Conservation (phyloP, 2,113 vertebrate species). For the Dipodomys stephensi region DNA sequence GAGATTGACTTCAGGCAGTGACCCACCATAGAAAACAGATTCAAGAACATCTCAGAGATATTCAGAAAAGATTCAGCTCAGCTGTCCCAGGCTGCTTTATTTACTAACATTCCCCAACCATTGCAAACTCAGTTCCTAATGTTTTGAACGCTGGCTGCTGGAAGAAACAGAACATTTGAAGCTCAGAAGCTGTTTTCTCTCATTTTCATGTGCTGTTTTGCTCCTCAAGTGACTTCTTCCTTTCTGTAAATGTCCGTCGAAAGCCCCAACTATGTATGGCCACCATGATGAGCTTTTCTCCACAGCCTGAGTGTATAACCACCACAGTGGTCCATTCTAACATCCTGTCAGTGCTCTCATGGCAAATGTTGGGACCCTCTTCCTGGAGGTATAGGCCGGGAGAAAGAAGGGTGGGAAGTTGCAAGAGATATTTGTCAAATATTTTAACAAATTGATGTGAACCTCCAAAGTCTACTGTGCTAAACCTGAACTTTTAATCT, state of each 20-base stretch:
- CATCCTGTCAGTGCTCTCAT: not conserved
- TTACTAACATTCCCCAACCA: not conserved
- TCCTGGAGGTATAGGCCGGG: not conserved
- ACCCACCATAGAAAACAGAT: not conserved
- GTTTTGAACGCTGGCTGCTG: not conserved
- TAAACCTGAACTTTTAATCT: constrained; percentile 8
- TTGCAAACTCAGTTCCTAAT: not conserved
- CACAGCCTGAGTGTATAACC: not conserved
- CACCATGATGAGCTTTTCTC: not conserved
- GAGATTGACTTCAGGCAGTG: not conserved
- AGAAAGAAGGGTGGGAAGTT: not conserved
- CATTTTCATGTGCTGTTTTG: not conserved
- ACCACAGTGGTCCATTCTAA: not conserved
- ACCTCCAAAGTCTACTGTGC: not conserved
- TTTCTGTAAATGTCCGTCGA: not conserved
- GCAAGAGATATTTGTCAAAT: not conserved
- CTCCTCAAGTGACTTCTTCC: not conserved
- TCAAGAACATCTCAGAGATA: not conserved
- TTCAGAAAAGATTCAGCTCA: not conserved
- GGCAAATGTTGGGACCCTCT: not conserved
- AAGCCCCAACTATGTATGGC: not conserved
- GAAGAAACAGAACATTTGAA: not conserved
- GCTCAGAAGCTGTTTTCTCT: constrained; percentile 37
- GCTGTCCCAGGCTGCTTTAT: not conserved
- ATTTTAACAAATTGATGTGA: constrained; percentile 6